Evolutionary conservation across 37 sponge, comb jelly and placozoan genomes (phyloP).

Genomic region (Halichondria panicea): DNA sequence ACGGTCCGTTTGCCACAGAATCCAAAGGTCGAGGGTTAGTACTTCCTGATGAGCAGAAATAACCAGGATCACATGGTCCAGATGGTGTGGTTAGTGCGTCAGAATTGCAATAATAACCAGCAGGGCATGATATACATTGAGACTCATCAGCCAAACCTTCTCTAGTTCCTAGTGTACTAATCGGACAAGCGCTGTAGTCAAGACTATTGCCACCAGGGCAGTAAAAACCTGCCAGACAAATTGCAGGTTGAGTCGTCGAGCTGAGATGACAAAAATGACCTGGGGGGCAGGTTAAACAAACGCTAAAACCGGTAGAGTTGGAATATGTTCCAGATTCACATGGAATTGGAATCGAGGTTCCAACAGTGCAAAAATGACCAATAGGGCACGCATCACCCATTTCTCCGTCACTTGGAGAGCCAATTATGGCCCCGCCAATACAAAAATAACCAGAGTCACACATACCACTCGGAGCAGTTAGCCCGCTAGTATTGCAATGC

Average conservation of each 20-base stretch:
- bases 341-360: not conserved
- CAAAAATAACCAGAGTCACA: constrained; percentile 7
- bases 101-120: not conserved
- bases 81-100: not conserved
- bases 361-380: constrained; percentile 1
- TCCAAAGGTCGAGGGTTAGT: not conserved
- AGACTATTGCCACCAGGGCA: not conserved
- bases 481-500: constrained; percentile 4
- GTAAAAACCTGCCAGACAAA: not conserved
- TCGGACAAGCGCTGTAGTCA: not conserved
- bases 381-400: constrained; percentile 6
- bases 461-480: constrained; percentile 1
- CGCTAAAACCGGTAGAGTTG: not conserved
- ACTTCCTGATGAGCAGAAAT: not conserved
- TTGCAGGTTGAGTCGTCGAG: not conserved
- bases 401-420: not conserved
- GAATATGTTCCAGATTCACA: not conserved
- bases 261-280: not conserved
- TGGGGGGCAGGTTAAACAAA: not conserved
- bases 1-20: not conserved
- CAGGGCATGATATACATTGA: not conserved
- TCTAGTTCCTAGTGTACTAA: not conserved
- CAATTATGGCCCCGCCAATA: not conserved
- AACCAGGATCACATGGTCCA: not conserved
- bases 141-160: not conserved